These are phyloP conservation scores for Pardalotus punctatus DNA, from an alignment of 2,113 vertebrate species.

Conservation along the genomic window DNA sequence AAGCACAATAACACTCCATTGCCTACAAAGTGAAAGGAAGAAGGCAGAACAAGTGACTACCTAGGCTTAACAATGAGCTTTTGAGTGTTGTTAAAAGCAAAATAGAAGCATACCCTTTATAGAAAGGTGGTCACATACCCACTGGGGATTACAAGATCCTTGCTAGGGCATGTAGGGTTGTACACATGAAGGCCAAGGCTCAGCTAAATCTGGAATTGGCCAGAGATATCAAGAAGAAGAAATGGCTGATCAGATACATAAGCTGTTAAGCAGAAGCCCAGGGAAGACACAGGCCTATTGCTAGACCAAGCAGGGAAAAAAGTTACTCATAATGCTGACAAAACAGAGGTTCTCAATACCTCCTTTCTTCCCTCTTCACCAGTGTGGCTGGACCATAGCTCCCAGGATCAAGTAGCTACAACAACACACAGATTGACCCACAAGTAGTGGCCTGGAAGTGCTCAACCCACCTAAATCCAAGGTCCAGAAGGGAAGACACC, in stretches of 20 bases:
- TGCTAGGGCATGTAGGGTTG: neutral
- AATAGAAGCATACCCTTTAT: accelerated
- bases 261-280: neutral
- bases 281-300: neutral
- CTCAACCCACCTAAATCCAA: neutral
- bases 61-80: neutral
- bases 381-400: accelerated
- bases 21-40: neutral
- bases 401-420: neutral
- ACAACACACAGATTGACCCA: neutral
- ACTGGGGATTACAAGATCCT: neutral
- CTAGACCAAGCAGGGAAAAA: neutral
- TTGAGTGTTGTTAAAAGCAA: neutral
- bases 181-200: neutral
- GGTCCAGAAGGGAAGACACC: neutral
- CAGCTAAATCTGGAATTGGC: neutral
- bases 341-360: neutral
- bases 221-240: neutral
- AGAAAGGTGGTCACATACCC: neutral
- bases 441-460: neutral
- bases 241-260: neutral
- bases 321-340: neutral
- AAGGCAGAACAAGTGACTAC: neutral
- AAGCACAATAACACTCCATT: neutral
- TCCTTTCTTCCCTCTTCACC: neutral